Evolutionary conservation across 2,888 invertebrate species (phyloP), one percentile per base, ranked within the genome.

Genomic region (Aspidiotus destructor): DNA sequence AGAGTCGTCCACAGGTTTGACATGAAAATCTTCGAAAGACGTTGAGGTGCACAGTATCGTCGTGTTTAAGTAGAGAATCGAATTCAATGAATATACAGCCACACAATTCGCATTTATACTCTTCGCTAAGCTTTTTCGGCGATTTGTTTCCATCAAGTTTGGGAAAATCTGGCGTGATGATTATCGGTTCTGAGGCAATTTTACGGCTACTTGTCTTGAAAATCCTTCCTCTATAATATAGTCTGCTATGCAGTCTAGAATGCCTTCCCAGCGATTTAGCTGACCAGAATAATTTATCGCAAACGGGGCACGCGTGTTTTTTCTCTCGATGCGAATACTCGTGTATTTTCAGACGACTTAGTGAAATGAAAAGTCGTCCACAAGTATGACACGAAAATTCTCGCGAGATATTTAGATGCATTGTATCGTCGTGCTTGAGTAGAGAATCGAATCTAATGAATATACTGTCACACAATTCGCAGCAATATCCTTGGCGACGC

Each of bases 281-380:
- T 7, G 67, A 67, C 11, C n/a, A 13, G 60, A 67, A 67, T n/a
- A 67, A 15, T 41, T 67, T 67, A 52, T 58, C 58, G 48, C 67
- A 67, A 13, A 60, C 11, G 0, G 42, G 13, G 40, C 67, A 67
- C 13, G 28, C 40, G 15, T 41, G 41, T 8, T 48, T 44, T 60
- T 58, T 58, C 41, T 67, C 15, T 48, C 67, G 44, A 41, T 67
- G 67, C 67, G 52, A n/a, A 13, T 13, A 17, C 6, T 5, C n/a
- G 40, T 67, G 67, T 2, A 44, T 67, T 11, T 44, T 60, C 67
- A 67, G 17, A 13, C 67, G 67, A 60, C 48, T 16, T 28, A 28
- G 40, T 0, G 40, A 67, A n/a, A 60, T 42, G 16, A 67, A 67
- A 10, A 67, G 15, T 44, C 60, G 44, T 13, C 15, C 60, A 16